Conservation (phyloP, 2,888 invertebrate species). For the Apodemia zela region DNA sequence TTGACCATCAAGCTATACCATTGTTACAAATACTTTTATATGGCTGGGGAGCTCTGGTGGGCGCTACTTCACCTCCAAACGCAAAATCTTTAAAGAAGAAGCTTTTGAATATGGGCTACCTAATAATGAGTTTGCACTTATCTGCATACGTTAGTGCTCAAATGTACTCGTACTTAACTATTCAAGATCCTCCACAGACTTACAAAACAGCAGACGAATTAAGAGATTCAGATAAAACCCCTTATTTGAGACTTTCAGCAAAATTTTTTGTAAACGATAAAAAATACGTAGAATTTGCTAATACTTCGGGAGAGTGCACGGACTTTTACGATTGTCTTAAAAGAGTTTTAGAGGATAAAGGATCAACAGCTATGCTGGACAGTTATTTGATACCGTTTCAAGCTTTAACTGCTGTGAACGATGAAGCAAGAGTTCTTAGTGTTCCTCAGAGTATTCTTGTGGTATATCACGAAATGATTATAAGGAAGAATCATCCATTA, state of each 20-base stretch:
- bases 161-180: conserved; percentile 57
- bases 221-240: conserved; percentile 43
- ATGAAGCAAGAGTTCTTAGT: conserved; percentile 52
- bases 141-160: conserved; percentile 54
- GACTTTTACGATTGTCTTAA: conserved; percentile 44
- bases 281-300: conserved; percentile 43
- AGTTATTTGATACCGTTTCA: conserved; percentile 46
- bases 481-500: conserved; percentile 45
- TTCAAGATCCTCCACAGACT: conserved; percentile 47
- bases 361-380: conserved; percentile 48
- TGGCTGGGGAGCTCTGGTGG: conserved; percentile 55
- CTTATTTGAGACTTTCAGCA: conserved; percentile 33
- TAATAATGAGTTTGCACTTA: conserved; percentile 50
- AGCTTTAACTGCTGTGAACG: conserved; percentile 45
- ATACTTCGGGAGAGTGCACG: conserved; percentile 46
- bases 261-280: conserved; percentile 51
- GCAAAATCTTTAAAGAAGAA: conserved; percentile 52
- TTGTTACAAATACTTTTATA: conserved; percentile 43
- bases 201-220: conserved; percentile 49
- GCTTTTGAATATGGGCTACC: conserved; percentile 47
- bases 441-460: conserved; percentile 47
- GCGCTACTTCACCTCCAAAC: conserved; percentile 44
- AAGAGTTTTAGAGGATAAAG: conserved; percentile 41
- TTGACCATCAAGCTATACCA: conserved; percentile 41
- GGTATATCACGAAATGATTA: conserved; percentile 57